Evolutionary conservation across 2,888 invertebrate species (phyloP).

Genomic region (Drosophila borealis): DNA sequence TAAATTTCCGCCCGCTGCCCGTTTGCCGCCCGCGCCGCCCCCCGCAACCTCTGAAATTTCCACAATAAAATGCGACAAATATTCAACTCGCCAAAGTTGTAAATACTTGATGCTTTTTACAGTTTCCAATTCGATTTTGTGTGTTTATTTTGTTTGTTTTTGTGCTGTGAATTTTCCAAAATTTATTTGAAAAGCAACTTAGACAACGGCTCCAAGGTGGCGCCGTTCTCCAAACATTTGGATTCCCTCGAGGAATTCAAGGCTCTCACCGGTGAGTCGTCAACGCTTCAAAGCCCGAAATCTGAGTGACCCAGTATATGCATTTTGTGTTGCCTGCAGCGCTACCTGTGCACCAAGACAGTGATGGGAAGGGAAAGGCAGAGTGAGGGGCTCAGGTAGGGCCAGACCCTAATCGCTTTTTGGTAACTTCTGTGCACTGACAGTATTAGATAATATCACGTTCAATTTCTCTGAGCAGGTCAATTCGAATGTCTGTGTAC

Average conservation of each 20-base stretch:
- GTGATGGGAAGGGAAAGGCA: not conserved
- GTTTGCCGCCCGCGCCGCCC: not conserved
- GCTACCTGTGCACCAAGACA: too few species aligned
- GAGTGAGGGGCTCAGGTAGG: conserved; percentile 8
- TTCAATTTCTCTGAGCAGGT: conserved; percentile 5
- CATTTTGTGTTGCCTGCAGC: not conserved
- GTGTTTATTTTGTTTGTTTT: conserved; percentile 12
- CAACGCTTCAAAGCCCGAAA: not conserved
- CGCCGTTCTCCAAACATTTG: conserved; percentile 82
- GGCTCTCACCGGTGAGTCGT: conserved; percentile 78
- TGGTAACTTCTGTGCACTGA: too few species aligned
- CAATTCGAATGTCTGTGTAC: not conserved
- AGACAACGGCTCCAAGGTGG: conserved; percentile 81
- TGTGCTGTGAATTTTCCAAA: conserved; percentile 50
- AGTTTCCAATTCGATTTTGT: conserved; percentile 13
- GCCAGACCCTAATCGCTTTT: conserved; percentile 6
- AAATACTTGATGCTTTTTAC: not conserved
- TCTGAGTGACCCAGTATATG: not conserved
- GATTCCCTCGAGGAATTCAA: conserved; percentile 84
- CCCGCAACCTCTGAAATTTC: not conserved
- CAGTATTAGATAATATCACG: conserved; percentile 13
- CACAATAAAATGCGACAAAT: conserved; percentile 7
- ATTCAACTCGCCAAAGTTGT: not conserved
- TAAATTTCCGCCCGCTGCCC: not conserved
- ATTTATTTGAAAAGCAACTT: conserved; percentile 74